phyloP scores from a whole-genome alignment of 2,113 vertebrate genomes.

The Arenaria interpres region DNA sequence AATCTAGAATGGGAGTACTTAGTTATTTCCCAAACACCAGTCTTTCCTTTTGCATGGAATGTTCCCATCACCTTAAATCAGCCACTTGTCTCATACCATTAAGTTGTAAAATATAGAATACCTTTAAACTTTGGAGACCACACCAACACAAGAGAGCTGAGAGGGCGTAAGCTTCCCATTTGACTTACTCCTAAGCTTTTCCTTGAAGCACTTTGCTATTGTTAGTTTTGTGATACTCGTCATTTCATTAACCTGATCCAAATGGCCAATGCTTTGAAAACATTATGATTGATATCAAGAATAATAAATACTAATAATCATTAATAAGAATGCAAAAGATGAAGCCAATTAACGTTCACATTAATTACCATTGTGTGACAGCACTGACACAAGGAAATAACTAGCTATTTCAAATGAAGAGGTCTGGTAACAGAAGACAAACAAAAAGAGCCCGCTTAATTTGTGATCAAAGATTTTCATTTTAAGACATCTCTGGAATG shows the following conservation, averaged over 20 bases:
- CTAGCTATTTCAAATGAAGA: background rate
- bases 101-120: background rate
- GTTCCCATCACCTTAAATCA: background rate
- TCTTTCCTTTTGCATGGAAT: background rate
- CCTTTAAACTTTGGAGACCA: background rate
- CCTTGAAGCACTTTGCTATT: background rate
- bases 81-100: background rate
- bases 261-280: background rate
- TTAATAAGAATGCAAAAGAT: background rate
- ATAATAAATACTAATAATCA: background rate
- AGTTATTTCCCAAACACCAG: background rate
- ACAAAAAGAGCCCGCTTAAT: background rate
- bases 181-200: background rate
- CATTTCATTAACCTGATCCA: background rate
- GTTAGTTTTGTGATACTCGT: background rate
- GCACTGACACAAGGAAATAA: background rate
- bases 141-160: background rate
- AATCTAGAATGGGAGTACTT: background rate
- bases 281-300: background rate
- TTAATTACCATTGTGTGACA: background rate
- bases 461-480: background rate
- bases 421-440: background rate
- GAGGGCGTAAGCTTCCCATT: background rate
- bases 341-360: background rate
- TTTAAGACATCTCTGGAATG: background rate